Evolutionary conservation across 1,140 invertebrate species (phyloP).

Genomic region (Leptopilina boulardi): DNA sequence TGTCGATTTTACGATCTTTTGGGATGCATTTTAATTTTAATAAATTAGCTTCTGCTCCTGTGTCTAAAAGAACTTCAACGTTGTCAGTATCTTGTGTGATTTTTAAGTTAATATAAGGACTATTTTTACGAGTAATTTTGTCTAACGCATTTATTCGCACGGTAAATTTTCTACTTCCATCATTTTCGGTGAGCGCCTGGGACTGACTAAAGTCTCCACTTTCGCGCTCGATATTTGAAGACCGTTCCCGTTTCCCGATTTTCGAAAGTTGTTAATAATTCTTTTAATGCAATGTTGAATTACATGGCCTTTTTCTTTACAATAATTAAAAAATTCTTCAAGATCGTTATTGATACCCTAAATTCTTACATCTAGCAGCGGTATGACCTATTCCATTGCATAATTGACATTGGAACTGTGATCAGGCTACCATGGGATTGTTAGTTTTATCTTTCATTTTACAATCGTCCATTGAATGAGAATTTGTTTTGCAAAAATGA

Average conservation of each 20-base stretch:
- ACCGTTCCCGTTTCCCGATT: neutral
- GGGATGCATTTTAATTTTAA: neutral
- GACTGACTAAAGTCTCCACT: neutral
- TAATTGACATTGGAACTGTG: no score
- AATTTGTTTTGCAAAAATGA: no score
- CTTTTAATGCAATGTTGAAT: no score
- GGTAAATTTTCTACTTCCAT: neutral
- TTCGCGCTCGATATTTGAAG: neutral
- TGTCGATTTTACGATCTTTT: neutral
- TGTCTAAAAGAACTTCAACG: neutral
- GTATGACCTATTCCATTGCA: no score
- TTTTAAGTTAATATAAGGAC: neutral
- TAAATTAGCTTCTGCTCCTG: neutral
- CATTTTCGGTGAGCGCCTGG: neutral
- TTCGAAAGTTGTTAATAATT: neutral
- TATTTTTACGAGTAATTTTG: neutral
- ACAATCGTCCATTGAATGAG: no score
- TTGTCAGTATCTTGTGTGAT: neutral
- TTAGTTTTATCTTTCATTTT: no score
- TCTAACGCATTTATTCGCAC: neutral
- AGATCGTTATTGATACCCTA: no score
- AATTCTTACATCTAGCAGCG: no score
- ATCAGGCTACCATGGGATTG: no score
- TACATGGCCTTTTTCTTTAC: no score
- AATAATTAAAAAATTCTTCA: no score